phyloP scores from a whole-genome alignment of 2,113 vertebrate species.

The Microtus ochrogaster region DNA sequence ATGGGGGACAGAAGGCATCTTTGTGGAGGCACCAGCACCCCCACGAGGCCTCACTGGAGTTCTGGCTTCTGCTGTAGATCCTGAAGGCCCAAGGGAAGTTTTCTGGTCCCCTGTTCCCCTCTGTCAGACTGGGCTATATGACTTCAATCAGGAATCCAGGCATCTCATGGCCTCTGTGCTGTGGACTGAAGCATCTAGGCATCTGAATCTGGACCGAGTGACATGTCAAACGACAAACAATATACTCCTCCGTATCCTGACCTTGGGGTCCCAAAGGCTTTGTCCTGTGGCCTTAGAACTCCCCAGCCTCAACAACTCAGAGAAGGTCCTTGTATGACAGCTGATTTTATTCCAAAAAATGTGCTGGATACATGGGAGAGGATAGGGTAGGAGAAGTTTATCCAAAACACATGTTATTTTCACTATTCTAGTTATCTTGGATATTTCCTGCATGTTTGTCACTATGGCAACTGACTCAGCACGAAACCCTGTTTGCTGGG shows the following conservation, averaged over 20 bases:
- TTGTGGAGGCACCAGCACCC: rapidly evolving
- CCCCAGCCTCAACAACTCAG: neutral
- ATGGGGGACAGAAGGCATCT: rapidly evolving
- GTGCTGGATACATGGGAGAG: constrained; percentile 48
- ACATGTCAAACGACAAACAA: neutral
- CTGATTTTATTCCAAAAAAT: neutral
- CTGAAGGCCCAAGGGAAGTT: neutral
- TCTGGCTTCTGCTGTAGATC: neutral
- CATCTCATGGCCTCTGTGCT: neutral
- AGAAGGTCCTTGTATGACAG: constrained; percentile 60
- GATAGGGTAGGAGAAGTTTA: constrained; percentile 70
- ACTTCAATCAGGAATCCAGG: neutral
- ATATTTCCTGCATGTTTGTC: constrained; percentile 89
- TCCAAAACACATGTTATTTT: constrained; percentile 88
- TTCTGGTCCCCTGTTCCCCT: neutral
- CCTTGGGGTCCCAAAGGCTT: neutral
- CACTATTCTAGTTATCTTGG: constrained; percentile 88
- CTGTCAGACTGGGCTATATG: neutral
- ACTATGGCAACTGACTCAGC: constrained; percentile 85
- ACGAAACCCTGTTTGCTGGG: constrained; percentile 85
- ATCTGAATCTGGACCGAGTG: neutral
- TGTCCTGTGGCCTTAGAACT: neutral
- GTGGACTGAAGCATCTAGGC: neutral
- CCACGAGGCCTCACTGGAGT: neutral
- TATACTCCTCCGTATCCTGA: neutral